Evolutionary conservation across 64 coral and sea anemone species (phyloP).

Genomic region (Montipora foliosa): DNA sequence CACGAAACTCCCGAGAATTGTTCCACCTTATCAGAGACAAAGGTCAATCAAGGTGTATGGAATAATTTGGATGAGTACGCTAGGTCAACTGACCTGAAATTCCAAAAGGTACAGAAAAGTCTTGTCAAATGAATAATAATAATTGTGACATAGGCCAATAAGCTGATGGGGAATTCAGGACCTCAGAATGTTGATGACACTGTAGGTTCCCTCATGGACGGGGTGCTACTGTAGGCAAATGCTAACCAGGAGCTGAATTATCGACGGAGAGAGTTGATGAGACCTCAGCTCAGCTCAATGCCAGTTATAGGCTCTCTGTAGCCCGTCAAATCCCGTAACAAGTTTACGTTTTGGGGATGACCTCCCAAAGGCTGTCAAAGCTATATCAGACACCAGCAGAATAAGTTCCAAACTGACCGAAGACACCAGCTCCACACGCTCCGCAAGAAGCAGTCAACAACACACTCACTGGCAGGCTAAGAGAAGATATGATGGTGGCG

Average conservation of each 20-base stretch:
- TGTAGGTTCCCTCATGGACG: constrained; percentile 32
- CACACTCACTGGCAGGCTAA: neutral
- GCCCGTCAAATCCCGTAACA: too few species aligned
- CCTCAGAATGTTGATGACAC: constrained; percentile 26
- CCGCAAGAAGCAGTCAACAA: constrained; percentile 1
- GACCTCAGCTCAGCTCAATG: too few species aligned
- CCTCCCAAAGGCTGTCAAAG: neutral
- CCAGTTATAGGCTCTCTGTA: too few species aligned
- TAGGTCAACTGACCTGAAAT: constrained; percentile 27
- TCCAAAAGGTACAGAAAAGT: constrained; percentile 44
- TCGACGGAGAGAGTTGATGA: too few species aligned
- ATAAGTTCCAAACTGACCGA: constrained; percentile 16
- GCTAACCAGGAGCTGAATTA: constrained; percentile 55
- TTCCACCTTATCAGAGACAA: constrained; percentile 29
- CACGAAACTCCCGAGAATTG: constrained; percentile 38
- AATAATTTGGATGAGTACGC: constrained; percentile 20
- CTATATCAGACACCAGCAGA: constrained; percentile 10
- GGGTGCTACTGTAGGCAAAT: constrained; percentile 28
- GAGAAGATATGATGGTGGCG: too few species aligned
- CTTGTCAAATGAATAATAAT: constrained; percentile 27
- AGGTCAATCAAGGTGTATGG: constrained; percentile 15
- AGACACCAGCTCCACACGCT: neutral
- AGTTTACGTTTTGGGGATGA: too few species aligned
- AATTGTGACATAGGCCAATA: constrained; percentile 20
- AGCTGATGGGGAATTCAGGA: neutral